These are phyloP conservation scores for Sinohyriopsis cumingii DNA, from an alignment of 2,888 invertebrate species.

Conservation along the genomic window DNA sequence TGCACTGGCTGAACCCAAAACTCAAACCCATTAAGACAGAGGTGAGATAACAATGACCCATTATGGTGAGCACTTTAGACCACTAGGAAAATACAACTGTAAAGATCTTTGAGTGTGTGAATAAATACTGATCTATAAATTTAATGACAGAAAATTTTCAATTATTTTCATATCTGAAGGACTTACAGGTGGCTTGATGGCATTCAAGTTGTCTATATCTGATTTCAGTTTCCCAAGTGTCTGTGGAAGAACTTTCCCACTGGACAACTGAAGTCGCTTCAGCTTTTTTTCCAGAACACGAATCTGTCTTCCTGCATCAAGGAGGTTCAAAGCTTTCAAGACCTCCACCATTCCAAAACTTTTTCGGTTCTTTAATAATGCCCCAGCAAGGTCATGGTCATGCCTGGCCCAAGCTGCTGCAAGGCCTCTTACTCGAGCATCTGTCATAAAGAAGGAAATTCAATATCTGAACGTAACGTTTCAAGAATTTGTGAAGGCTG, in stretches of 20 bases:
- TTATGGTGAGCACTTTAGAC: no score
- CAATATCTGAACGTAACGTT: neutral
- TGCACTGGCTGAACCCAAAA: no score
- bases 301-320: slow-evolving; percentile 63
- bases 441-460: slow-evolving; percentile 37
- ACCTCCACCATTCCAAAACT: slow-evolving; percentile 66
- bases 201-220: slow-evolving; percentile 65
- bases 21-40: no score
- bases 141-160: no score
- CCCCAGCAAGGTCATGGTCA: slow-evolving; percentile 61
- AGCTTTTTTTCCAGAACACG: slow-evolving; percentile 66
- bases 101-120: no score
- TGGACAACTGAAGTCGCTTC: slow-evolving; percentile 56
- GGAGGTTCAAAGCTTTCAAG: slow-evolving; percentile 59
- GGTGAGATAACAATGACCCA: no score
- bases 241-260: slow-evolving; percentile 53
- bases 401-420: slow-evolving; percentile 68
- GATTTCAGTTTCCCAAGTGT: slow-evolving; percentile 66
- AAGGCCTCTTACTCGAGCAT: slow-evolving; percentile 63
- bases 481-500: neutral
- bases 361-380: slow-evolving; percentile 55
- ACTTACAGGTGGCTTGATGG: slow-evolving; percentile 60
- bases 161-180: no score
- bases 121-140: no score
- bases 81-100: no score